phyloP scores from a whole-genome alignment of 2,113 vertebrate species.

The Pluvialis apricaria region DNA sequence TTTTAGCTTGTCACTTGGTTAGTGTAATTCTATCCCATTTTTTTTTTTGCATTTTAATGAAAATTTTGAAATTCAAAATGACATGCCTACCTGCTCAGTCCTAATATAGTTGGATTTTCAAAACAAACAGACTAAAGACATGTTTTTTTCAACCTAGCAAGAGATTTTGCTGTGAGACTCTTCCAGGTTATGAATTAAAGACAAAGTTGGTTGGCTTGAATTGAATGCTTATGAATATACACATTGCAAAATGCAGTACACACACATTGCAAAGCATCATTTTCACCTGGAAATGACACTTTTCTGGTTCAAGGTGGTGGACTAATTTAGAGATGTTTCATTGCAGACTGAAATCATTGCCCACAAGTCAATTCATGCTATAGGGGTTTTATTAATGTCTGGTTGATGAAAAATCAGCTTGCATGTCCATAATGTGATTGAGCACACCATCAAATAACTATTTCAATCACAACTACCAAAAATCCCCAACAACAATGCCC shows the following conservation, averaged over 20 bases:
- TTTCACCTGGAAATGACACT: neutral
- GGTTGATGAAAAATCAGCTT: neutral
- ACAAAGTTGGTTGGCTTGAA: neutral
- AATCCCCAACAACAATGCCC: neutral
- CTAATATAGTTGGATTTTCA: neutral
- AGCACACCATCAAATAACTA: neutral
- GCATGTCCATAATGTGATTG: neutral
- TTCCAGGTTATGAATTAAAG: neutral
- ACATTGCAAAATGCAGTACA: neutral
- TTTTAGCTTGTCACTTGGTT: slow-evolving; percentile 38
- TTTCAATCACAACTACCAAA: neutral
- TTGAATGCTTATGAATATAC: neutral
- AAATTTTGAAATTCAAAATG: neutral
- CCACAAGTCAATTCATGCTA: neutral
- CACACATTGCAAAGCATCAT: neutral
- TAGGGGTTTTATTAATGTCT: neutral
- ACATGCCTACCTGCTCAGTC: neutral
- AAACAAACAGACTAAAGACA: neutral
- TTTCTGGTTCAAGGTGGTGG: neutral
- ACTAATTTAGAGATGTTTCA: neutral
- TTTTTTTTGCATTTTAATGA: neutral
- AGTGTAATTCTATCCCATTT: neutral
- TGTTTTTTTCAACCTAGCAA: neutral
- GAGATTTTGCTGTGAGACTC: neutral
- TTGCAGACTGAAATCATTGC: neutral